Percentiles rank a stretch among this genome's conserved stretches.
Conservation (phyloP, 53 echinoderm and acorn worm genomes). For the Henricia sp. region DNA sequence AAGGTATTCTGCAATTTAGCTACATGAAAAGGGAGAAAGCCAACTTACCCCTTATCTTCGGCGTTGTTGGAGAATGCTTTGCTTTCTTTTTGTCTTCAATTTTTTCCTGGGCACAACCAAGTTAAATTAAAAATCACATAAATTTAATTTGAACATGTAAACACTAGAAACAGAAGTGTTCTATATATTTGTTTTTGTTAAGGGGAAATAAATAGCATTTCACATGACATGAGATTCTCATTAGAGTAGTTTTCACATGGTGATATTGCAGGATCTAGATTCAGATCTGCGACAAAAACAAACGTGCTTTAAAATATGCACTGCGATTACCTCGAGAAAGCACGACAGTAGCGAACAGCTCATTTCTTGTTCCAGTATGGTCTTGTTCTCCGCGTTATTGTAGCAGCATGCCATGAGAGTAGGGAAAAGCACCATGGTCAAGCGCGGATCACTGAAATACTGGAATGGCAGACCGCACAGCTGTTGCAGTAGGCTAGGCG, state of each 20-base stretch:
- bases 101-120: slow-evolving; percentile 16
- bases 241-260: too few species aligned
- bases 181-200: too few species aligned
- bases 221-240: too few species aligned
- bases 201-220: too few species aligned
- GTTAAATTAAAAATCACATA: background rate
- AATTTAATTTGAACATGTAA: too few species aligned
- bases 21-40: background rate
- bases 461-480: slow-evolving; percentile 98
- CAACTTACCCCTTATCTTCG: slow-evolving; percentile 53
- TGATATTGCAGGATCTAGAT: too few species aligned
- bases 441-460: slow-evolving; percentile 95
- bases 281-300: too few species aligned
- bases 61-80: slow-evolving; percentile 29
- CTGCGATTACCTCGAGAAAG: slow-evolving; percentile 96
- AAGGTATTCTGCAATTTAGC: too few species aligned
- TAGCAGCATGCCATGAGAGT: slow-evolving; percentile 99
- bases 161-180: too few species aligned
- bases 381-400: slow-evolving; percentile 90
- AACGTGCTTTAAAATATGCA: too few species aligned
- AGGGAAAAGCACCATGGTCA: slow-evolving; percentile 81
- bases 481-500: slow-evolving; percentile 95
- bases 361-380: slow-evolving; percentile 97
- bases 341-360: slow-evolving; percentile 89
- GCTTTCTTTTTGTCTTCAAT: slow-evolving; percentile 42